A percentile compares a stretch with the other conserved stretches of the same genome.
Evolutionary conservation across 2,888 invertebrate species (phyloP).

Genomic region (Lasioglossum leucozonium): DNA sequence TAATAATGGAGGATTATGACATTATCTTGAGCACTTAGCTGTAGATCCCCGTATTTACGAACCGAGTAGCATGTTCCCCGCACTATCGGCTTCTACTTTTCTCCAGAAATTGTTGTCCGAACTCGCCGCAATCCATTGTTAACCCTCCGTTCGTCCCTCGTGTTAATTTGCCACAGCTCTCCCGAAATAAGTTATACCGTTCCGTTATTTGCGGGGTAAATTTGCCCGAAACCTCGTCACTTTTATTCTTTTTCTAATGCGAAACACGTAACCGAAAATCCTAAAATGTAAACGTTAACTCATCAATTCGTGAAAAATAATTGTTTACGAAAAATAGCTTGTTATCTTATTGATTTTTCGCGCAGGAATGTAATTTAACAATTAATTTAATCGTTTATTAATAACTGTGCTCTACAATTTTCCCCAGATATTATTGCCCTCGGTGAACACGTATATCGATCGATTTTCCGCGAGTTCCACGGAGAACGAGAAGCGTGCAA

Average conservation of each 20-base stretch:
- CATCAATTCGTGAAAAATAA: too few species aligned
- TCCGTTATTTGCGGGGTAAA: too few species aligned
- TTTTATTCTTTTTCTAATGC: too few species aligned
- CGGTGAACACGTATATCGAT: background rate
- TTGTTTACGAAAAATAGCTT: too few species aligned
- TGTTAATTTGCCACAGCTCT: too few species aligned
- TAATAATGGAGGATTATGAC: conserved; percentile 59
- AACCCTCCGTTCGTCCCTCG: too few species aligned
- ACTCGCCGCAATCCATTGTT: background rate
- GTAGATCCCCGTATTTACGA: background rate
- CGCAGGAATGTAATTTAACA: too few species aligned
- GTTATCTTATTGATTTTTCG: too few species aligned
- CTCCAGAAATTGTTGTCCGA: background rate
- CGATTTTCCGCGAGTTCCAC: background rate
- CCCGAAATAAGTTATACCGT: too few species aligned
- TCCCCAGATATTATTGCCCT: background rate
- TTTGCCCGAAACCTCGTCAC: too few species aligned
- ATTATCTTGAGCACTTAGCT: conserved; percentile 20
- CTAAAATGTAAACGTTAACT: too few species aligned
- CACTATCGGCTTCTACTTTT: background rate
- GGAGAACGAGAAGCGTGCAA: background rate
- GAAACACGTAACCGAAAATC: too few species aligned
- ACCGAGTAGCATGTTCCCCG: conserved; percentile 16
- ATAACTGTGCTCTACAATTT: background rate
- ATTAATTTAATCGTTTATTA: background rate